phyloP scores from a whole-genome alignment of 2,113 vertebrate genomes.

The Pogona vitticeps region DNA sequence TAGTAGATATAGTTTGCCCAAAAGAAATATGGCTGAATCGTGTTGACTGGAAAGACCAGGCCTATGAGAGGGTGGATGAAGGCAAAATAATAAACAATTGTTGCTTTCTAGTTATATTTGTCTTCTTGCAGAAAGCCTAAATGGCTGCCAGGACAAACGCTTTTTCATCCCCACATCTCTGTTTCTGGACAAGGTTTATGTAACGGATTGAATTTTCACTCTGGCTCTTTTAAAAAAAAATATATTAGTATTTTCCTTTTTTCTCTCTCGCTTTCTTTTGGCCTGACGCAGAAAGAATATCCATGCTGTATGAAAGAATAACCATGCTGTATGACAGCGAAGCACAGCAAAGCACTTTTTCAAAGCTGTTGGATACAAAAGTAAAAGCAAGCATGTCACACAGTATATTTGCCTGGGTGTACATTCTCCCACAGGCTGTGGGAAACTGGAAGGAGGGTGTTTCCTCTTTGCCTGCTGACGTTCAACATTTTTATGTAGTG shows the following conservation, averaged over 20 bases:
- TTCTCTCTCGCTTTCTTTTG: not conserved
- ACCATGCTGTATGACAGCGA: slow-evolving; percentile 27
- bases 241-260: not conserved
- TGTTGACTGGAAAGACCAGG: slow-evolving; percentile 24
- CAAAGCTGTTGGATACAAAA: slow-evolving; percentile 17
- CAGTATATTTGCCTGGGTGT: not conserved
- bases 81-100: slow-evolving; percentile 17
- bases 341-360: slow-evolving; percentile 42
- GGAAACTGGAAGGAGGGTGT: not conserved
- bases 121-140: slow-evolving; percentile 41
- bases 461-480: slow-evolving; percentile 55
- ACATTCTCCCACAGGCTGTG: not conserved
- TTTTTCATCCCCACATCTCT: slow-evolving; percentile 33
- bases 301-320: slow-evolving; percentile 30
- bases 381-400: not conserved
- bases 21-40: not conserved
- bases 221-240: slow-evolving; percentile 37
- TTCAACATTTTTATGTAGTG: slow-evolving; percentile 47
- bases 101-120: slow-evolving; percentile 21
- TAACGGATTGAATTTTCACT: slow-evolving; percentile 38
- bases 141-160: not conserved
- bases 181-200: slow-evolving; percentile 35
- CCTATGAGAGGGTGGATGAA: not conserved
- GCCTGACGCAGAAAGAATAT: slow-evolving; percentile 42
- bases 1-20: too few relatives aligned